Base-by-base conservation (phyloP, 2,797 vertebrate species). In the Sebastes itinus region DNA sequence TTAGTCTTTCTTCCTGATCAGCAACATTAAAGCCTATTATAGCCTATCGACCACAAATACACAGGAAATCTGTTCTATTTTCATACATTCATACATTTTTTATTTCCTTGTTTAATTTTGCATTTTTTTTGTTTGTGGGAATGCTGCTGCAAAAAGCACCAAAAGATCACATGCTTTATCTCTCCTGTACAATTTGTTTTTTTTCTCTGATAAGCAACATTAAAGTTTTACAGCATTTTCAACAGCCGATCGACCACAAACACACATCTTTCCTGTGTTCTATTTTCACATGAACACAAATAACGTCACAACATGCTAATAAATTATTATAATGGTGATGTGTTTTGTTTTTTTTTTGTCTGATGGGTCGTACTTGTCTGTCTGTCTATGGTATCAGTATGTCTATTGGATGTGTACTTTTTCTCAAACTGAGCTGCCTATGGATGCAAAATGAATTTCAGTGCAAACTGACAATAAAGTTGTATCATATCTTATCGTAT, bases 171-270 rank as follows among this genome's bases (percentile, higher is more conserved):
- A 2, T 12, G 4, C 0, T 22, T 27, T n/a, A 22, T 38, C 14
- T 10, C 3, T 11, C 23, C 20, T 18, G 14, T 12, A 1, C 20
- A 2, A 5, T 32, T 4, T 10, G 1, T 0, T 32, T 32, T 12
- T 6, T 23, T 3, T 2, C 33, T 6, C 23, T 16, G 4, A 28
- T 63, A 7, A 49, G 6, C 30, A 3, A 16, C 12, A 3, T 16
- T 35, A 1, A 32, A 20, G 4, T 22, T 64, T 4, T 18, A 66
- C 2, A 58, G 56, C 14, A 35, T 69, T 22, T 23, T n/a, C 10
- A 42, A 16, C 7, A 46, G 13, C 42, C 16, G 0, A 46, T 33
- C 56, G 9, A n/a, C 7, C 18, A 65, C 54, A 20, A 22, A 35
- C 4, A 7, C 10, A 38, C 10, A 4, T 32, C 7, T 32, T 11